phyloP scores from a whole-genome alignment of 2,113 vertebrate genomes.

The Puffinus mauretanicus region DNA sequence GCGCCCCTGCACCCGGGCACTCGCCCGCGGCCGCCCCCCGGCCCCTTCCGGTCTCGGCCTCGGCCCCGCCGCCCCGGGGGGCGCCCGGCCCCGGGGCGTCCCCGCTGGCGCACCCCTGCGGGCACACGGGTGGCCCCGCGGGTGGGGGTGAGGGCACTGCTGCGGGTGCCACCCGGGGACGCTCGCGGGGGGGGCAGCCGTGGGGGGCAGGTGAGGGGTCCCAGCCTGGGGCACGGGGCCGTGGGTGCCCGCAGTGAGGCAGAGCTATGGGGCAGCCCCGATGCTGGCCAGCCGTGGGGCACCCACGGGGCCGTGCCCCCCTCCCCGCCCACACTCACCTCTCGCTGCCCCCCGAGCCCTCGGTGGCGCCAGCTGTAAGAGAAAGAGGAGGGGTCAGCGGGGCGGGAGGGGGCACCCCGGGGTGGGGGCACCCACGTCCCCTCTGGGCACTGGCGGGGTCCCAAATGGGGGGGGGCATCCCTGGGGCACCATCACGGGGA shows the following conservation, averaged over 20 bases:
- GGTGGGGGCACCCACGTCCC: no score
- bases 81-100: background rate
- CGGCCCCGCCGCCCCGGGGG: background rate
- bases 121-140: background rate
- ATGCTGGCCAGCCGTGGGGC: background rate
- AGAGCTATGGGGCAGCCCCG: background rate
- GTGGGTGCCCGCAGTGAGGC: no score
- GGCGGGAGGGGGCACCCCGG: no score
- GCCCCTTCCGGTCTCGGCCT: conserved; percentile 1
- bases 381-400: background rate
- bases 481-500: background rate
- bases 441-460: rapidly evolving
- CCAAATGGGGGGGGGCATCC: background rate
- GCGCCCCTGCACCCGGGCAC: conserved; percentile 59
- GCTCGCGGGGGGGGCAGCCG: background rate
- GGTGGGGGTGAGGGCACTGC: background rate
- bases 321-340: background rate
- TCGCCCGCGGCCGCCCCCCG: background rate
- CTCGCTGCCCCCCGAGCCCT: background rate
- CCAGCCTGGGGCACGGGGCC: background rate
- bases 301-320: background rate
- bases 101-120: background rate
- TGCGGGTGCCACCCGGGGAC: background rate
- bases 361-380: background rate
- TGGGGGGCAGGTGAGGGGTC: background rate